Evolutionary conservation across 2,888 invertebrate genomes (phyloP).

Genomic region (Caenorhabditis japonica): DNA sequence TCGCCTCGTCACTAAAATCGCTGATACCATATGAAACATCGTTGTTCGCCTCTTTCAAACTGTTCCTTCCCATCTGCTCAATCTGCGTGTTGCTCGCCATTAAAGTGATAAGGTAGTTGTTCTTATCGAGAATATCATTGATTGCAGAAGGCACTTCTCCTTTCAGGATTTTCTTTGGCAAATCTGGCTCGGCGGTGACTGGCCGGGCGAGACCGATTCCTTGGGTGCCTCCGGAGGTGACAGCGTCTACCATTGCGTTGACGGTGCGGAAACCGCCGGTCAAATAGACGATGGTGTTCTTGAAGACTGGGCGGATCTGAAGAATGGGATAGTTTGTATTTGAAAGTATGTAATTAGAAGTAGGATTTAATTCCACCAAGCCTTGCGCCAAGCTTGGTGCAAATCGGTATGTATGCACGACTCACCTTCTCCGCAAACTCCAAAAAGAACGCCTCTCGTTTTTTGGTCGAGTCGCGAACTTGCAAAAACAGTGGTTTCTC

Average conservation of each 20-base stretch:
- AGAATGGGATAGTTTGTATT: no score
- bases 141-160: slow-evolving; percentile 33
- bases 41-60: slow-evolving; percentile 23
- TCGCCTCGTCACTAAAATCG: slow-evolving; percentile 43
- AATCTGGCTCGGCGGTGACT: slow-evolving; percentile 62
- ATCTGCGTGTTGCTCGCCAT: slow-evolving; percentile 59
- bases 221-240: slow-evolving; percentile 49
- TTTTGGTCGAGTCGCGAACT: slow-evolving; percentile 61
- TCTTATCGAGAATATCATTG: slow-evolving; percentile 51
- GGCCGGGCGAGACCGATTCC: slow-evolving; percentile 60
- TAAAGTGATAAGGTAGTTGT: slow-evolving; percentile 55
- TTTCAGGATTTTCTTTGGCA: slow-evolving; percentile 57
- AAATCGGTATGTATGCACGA: no score
- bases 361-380: no score
- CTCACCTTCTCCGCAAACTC: slow-evolving; percentile 64
- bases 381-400: no score
- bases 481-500: slow-evolving; percentile 63
- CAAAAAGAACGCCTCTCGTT: slow-evolving; percentile 68
- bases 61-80: slow-evolving; percentile 53
- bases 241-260: slow-evolving; percentile 54
- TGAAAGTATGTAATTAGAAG: no score
- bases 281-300: slow-evolving; percentile 46
- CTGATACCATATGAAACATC: slow-evolving; percentile 36
- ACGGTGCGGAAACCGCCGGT: slow-evolving; percentile 64
- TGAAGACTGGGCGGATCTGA: slow-evolving; percentile 56